phyloP scores from a whole-genome alignment of 2,888 invertebrate species.

The Phorcus lineatus region DNA sequence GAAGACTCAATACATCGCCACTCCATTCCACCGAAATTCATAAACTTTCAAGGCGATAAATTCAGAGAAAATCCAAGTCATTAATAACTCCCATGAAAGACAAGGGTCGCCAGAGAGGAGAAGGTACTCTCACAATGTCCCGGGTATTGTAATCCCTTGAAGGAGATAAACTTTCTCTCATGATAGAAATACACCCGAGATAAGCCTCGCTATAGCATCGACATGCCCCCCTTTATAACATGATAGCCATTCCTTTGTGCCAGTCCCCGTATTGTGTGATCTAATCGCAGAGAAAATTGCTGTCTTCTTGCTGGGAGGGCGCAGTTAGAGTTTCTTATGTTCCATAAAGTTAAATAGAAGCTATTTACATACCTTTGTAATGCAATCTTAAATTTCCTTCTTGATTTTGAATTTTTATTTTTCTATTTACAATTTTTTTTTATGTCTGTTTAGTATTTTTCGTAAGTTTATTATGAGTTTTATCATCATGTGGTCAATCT shows the following conservation, averaged over 20 bases:
- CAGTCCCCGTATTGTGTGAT: background rate
- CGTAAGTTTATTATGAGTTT: too few species aligned
- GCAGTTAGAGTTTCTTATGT: background rate
- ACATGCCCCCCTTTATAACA: background rate
- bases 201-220: background rate
- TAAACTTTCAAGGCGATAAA: background rate
- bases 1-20: background rate
- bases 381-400: too few species aligned
- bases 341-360: too few species aligned
- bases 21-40: background rate
- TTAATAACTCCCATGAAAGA: constrained; percentile 6
- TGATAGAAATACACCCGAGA: background rate
- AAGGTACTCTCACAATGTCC: background rate
- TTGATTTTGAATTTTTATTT: too few species aligned
- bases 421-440: too few species aligned
- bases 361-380: too few species aligned
- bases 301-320: background rate
- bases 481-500: too few species aligned
- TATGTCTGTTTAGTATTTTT: too few species aligned
- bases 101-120: background rate
- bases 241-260: background rate
- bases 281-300: background rate
- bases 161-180: background rate
- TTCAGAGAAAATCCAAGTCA: background rate
- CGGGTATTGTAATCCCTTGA: background rate